Evolutionary conservation across 2,113 vertebrate species (phyloP).

Genomic region (Ornithorhynchus anatinus): DNA sequence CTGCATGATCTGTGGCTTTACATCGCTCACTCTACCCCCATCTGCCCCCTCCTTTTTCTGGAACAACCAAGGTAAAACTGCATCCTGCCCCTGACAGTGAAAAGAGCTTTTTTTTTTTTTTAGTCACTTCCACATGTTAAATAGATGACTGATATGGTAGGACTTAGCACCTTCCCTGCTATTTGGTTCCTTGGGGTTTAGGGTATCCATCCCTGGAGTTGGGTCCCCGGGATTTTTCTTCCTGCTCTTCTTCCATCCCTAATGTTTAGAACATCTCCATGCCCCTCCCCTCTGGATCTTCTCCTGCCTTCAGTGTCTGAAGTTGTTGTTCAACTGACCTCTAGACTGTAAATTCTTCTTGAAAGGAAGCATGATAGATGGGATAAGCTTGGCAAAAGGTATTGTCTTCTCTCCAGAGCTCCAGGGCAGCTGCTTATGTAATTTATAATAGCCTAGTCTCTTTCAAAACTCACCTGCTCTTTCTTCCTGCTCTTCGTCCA

Average conservation of each 20-base stretch:
- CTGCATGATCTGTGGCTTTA: not conserved
- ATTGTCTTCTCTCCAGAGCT: no score
- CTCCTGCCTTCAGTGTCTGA: not conserved
- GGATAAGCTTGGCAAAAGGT: no score
- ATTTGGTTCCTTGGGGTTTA: not conserved
- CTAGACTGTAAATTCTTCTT: no score
- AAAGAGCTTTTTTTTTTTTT: not conserved
- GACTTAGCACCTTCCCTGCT: not conserved
- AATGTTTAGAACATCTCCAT: not conserved
- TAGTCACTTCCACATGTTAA: not conserved
- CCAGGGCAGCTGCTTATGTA: no score
- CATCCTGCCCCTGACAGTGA: accelerated
- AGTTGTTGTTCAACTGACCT: not conserved
- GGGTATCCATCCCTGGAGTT: not conserved
- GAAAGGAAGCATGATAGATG: no score
- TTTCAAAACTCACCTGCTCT: no score
- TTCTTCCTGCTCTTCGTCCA: not conserved
- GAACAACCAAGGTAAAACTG: not conserved
- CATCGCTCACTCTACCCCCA: not conserved
- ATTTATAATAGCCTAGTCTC: no score
- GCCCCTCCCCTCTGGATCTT: accelerated
- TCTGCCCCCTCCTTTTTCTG: not conserved
- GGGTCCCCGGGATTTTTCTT: not conserved
- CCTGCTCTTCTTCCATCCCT: no score
- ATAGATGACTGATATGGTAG: not conserved